A percentile compares a stretch with the other conserved stretches of the same genome.
Conservation (phyloP, 1,140 invertebrate genomes). For the Metaphire vulgaris region DNA sequence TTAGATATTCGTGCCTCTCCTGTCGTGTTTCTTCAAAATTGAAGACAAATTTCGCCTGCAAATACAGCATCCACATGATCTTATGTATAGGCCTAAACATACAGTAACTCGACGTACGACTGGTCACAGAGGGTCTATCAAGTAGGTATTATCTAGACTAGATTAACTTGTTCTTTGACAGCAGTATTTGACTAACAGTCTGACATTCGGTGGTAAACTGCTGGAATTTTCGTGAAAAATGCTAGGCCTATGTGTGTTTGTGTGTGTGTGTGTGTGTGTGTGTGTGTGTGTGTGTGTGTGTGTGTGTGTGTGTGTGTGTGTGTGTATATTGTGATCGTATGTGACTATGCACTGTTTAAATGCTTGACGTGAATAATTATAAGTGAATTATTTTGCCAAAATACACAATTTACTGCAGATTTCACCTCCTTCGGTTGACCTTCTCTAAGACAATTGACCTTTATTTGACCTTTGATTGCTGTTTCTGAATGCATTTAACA, state of each 20-base stretch:
- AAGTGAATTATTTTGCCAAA: too few relatives aligned
- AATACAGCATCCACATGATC: slow-evolving; percentile 12
- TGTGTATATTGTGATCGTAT: too few relatives aligned
- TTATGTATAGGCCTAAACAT: background rate
- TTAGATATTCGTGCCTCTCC: too few relatives aligned
- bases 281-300: slow-evolving; percentile 9
- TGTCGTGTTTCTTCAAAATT: too few relatives aligned
- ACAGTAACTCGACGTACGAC: background rate
- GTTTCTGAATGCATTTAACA: too few relatives aligned
- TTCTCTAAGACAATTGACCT: too few relatives aligned
- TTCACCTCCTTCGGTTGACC: too few relatives aligned
- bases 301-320: slow-evolving; percentile 11
- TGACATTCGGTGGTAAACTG: background rate
- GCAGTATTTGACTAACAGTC: background rate
- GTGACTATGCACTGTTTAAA: too few relatives aligned
- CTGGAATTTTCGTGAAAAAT: background rate
- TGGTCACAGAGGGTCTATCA: background rate
- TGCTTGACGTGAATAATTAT: too few relatives aligned
- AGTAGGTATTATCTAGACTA: background rate
- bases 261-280: slow-evolving; percentile 4
- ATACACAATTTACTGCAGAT: too few relatives aligned
- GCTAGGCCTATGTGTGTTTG: background rate
- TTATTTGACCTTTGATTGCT: too few relatives aligned
- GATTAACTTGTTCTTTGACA: background rate
- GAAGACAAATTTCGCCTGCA: too few relatives aligned